These are phyloP conservation scores for Antechinus flavipes DNA, from an alignment of 2,113 vertebrate species.

Conservation along the genomic window DNA sequence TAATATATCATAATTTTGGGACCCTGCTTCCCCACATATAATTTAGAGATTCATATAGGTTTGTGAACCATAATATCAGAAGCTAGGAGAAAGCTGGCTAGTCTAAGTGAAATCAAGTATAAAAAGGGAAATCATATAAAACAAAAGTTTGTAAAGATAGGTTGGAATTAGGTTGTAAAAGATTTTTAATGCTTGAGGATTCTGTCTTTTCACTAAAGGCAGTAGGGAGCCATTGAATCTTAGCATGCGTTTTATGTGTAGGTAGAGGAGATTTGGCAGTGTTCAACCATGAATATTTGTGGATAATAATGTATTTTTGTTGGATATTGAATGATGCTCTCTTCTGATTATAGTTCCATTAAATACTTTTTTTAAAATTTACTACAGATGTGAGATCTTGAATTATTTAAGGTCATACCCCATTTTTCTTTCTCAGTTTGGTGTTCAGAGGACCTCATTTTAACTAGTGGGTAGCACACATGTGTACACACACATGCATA, in stretches of 20 bases:
- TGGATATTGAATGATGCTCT: background rate
- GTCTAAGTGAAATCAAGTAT: background rate
- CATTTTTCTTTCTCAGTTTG: background rate
- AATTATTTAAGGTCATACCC: background rate
- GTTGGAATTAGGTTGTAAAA: background rate
- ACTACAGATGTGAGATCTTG: background rate
- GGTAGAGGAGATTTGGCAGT: background rate
- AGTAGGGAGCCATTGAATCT: background rate
- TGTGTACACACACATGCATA: too few species aligned
- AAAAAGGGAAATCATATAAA: background rate
- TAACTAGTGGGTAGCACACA: background rate
- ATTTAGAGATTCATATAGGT: too few species aligned
- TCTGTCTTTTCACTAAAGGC: background rate
- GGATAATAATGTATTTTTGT: constrained; percentile 27
- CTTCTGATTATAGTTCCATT: background rate
- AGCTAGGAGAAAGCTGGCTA: background rate
- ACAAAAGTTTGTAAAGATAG: background rate
- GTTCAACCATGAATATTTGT: constrained; percentile 11
- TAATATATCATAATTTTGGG: too few species aligned
- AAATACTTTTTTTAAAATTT: constrained; percentile 26
- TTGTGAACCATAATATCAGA: too few species aligned
- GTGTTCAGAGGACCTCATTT: background rate
- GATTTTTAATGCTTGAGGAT: background rate
- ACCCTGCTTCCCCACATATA: too few species aligned
- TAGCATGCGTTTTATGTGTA: background rate